Conservation (phyloP, 2,888 invertebrate genomes). For the Nemurella pictetii region DNA sequence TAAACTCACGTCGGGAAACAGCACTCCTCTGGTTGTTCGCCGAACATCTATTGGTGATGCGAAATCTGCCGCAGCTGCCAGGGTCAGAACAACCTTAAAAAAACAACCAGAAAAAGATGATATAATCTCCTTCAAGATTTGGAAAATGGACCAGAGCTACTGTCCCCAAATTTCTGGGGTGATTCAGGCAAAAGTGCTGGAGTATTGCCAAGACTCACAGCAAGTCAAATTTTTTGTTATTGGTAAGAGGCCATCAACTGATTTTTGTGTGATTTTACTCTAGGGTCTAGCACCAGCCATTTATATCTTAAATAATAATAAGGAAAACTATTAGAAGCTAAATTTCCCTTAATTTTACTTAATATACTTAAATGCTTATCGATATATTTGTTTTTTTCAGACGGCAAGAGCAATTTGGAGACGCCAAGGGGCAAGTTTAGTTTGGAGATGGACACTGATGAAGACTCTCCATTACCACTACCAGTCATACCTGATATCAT, state of each 20-base stretch:
- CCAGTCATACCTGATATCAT: constrained; percentile 17
- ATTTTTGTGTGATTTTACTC: background rate
- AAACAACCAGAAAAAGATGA: constrained; percentile 41
- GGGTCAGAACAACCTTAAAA: background rate
- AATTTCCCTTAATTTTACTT: too few relatives aligned
- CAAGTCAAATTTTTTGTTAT: background rate
- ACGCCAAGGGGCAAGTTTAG: constrained; percentile 51
- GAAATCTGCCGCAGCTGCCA: background rate
- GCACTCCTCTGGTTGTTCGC: background rate
- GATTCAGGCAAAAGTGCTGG: constrained; percentile 49
- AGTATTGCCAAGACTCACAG: constrained; percentile 29
- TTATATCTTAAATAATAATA: too few relatives aligned
- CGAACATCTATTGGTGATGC: background rate
- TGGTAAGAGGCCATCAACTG: background rate
- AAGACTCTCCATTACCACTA: background rate
- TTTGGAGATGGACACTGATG: constrained; percentile 45
- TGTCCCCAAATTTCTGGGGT: constrained; percentile 51
- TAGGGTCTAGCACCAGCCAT: too few relatives aligned
- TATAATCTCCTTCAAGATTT: constrained; percentile 48
- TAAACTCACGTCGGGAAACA: background rate
- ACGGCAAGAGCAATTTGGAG: constrained; percentile 48
- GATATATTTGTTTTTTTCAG: constrained; percentile 45
- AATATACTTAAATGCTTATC: background rate
- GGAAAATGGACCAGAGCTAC: constrained; percentile 51
- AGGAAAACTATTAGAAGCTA: too few relatives aligned